Evolutionary conservation across 2,888 invertebrate species (phyloP), one percentile per base, ranked within the genome.

Genomic region (Aporophyla nigra): DNA sequence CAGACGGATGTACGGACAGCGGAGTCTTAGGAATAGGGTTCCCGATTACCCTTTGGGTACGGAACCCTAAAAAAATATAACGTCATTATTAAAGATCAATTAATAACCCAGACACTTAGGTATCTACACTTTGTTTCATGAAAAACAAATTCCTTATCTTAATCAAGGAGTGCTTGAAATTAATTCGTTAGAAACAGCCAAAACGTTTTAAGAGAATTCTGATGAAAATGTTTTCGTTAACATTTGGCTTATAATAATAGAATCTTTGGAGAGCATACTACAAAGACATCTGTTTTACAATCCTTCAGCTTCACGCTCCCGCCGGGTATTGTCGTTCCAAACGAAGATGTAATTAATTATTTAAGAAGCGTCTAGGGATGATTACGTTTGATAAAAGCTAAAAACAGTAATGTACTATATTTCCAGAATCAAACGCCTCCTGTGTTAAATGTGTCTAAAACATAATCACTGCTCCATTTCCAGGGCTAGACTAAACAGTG

Each of bases 401-500:
- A 9, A 19, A 19, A 43, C 12, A 27, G 7, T 27, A 16, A 7
- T 27, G 19, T 59, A 10, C 19, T 19, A 27, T 19, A 10, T 59
- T 59, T 21, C 46, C 10, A 24, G 21, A 9, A 51, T 33, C 16
- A 54, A 58, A 33, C 27, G 27, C 4, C 40, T 72, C 19, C 12
- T 24, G 16, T 14, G 5, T 14, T 24, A 62, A 54, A 78, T 46
- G 24, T 69, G 27, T 59, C 2, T 10, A 19, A 46, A 67, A 49
- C 54, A 63, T 5, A 19, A 53, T 16, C 21, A 14, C 6, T 53
- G 54, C 21, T 65, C 68, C 21, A 54, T 49, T 51, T 59, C 21
- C n/a, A 27, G 49, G 21, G 51, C 9, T 5, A 71, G 71, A 78
- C 83, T 68, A 83, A 67, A 80, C 56, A 83, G 24, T 24, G 5